Evolutionary conservation across 1,140 invertebrate genomes (phyloP).

Genomic region (Bactericera cockerelli): DNA sequence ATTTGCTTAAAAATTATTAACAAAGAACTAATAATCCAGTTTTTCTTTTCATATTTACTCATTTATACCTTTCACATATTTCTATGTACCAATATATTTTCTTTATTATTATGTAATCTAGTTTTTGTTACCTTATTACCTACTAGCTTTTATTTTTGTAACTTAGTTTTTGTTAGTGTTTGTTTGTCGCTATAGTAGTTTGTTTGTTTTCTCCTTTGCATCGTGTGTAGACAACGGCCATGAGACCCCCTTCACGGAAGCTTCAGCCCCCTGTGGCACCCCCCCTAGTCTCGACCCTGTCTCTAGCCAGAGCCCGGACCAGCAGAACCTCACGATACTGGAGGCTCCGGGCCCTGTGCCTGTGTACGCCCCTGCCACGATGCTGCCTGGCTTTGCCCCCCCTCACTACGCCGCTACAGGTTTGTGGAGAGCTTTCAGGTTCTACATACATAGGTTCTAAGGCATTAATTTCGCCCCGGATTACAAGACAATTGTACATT

Average conservation of each 20-base stretch:
- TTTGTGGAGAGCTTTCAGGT: no score
- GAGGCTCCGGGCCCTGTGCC: constrained; percentile 37
- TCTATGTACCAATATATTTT: no score
- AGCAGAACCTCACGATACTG: constrained; percentile 30
- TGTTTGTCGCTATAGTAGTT: neutral
- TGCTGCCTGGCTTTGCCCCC: constrained; percentile 49
- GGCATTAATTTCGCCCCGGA: no score
- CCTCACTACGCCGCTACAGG: constrained; percentile 47
- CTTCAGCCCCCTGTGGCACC: constrained; percentile 16
- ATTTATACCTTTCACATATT: no score
- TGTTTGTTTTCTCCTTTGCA: neutral
- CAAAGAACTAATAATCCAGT: no score
- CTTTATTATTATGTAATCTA: no score
- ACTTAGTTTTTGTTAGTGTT: no score
- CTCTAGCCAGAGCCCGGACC: constrained; percentile 27
- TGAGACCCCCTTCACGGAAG: constrained; percentile 11
- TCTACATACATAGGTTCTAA: neutral
- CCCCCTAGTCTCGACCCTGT: constrained; percentile 36
- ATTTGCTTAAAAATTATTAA: no score
- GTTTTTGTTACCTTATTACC: no score
- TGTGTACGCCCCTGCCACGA: constrained; percentile 30
- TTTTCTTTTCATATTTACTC: no score
- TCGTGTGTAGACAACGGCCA: constrained; percentile 13
- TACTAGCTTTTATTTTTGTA: no score
- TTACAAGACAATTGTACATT: no score